These are phyloP conservation scores for Iguana delicatissima DNA, from an alignment of 2,797 vertebrate genomes.

Conservation along the genomic window DNA sequence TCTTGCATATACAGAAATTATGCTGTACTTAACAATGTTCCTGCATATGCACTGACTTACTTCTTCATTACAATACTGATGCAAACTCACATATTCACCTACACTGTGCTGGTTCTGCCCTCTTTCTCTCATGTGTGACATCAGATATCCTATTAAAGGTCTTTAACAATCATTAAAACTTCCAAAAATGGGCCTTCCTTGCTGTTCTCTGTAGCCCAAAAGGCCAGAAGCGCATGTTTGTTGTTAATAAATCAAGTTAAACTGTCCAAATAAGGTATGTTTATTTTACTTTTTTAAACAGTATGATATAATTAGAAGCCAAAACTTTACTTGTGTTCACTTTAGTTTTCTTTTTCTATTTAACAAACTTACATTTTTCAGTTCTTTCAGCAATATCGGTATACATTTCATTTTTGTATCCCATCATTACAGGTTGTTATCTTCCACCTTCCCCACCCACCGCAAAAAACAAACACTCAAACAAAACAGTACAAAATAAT, in stretches of 20 bases:
- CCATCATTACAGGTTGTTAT: conserved; percentile 38
- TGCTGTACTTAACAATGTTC: neutral
- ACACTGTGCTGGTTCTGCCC: neutral
- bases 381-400: conserved; percentile 23
- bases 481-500: conserved; percentile 16
- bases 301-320: conserved; percentile 58
- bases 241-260: conserved; percentile 29
- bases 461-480: conserved; percentile 33
- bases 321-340: conserved; percentile 1
- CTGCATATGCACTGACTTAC: neutral
- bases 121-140: no score
- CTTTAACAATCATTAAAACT: neutral
- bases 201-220: neutral
- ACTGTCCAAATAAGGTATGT: neutral
- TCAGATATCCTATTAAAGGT: neutral
- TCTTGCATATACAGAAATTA: neutral
- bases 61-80: neutral
- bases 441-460: neutral
- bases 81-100: neutral
- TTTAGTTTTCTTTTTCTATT: conserved; percentile 34
- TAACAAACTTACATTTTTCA: conserved; percentile 16
- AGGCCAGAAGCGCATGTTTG: conserved; percentile 4
- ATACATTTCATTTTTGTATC: neutral
- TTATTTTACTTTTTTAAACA: neutral
- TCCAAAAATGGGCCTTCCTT: neutral